A percentile compares a stretch with the other conserved stretches of the same genome.
Conservation (phyloP, 2,797 vertebrate species). For the Acropternis orthonyx region DNA sequence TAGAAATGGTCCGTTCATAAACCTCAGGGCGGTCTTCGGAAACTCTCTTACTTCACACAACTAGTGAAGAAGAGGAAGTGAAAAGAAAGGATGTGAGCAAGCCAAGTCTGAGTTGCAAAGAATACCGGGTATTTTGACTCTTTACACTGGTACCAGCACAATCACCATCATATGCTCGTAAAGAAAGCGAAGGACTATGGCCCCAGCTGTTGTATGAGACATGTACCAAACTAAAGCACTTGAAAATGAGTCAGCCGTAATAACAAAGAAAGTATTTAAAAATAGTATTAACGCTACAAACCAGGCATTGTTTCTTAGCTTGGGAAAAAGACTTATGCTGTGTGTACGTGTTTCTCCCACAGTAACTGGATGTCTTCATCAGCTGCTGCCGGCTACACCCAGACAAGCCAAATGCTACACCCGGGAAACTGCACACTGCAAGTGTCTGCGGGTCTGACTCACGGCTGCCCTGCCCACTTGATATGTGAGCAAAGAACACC, state of each 20-base stretch:
- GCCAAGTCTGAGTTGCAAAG: not conserved
- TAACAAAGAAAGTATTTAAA: not conserved
- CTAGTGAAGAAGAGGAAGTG: not conserved
- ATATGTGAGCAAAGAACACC: not conserved
- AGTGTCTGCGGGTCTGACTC: constrained; percentile 25
- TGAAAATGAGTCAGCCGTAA: not conserved
- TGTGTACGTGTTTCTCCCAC: not conserved
- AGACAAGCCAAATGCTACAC: not conserved
- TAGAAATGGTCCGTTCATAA: not conserved
- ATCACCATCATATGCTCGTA: rapidly evolving
- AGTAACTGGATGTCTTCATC: not conserved
- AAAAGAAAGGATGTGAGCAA: not conserved
- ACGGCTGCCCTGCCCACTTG: not conserved
- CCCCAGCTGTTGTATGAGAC: not conserved
- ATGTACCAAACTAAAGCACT: not conserved
- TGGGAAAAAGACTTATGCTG: not conserved
- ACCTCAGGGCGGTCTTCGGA: not conserved
- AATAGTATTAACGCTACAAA: not conserved
- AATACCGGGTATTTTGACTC: not conserved
- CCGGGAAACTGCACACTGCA: not conserved
- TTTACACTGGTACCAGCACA: not conserved
- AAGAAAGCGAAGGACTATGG: not conserved
- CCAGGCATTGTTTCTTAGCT: not conserved
- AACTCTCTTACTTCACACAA: not conserved
- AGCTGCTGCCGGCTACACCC: constrained; percentile 36